phyloP scores from a whole-genome alignment of 2,888 invertebrate genomes.

The Scaptomyza tumidula region DNA sequence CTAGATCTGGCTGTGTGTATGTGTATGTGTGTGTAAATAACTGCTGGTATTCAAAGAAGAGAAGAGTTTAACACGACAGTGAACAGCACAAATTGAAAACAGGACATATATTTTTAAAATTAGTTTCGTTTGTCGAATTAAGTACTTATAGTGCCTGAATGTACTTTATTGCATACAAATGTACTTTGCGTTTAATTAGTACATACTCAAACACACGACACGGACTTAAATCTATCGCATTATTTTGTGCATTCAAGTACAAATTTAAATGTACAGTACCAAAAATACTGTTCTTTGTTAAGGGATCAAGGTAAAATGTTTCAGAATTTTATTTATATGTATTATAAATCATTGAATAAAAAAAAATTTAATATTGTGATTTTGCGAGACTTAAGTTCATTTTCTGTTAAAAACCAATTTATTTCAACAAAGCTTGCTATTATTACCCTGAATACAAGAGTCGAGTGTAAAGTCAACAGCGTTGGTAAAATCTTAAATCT shows the following conservation, averaged over 20 bases:
- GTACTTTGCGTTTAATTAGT: not conserved
- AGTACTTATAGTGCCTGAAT: not conserved
- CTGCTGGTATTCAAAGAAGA: conserved; percentile 18
- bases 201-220: not conserved
- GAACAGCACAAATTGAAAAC: not conserved
- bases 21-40: conserved; percentile 13
- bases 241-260: not conserved
- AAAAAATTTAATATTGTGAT: too few species aligned
- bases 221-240: not conserved
- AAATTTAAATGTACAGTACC: too few species aligned
- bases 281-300: too few species aligned
- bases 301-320: too few species aligned
- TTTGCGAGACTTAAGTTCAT: not conserved
- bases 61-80: conserved; percentile 1
- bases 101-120: not conserved
- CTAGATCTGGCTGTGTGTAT: conserved; percentile 7
- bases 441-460: not conserved
- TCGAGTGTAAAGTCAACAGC: too few species aligned
- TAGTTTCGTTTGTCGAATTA: not conserved
- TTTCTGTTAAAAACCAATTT: not conserved
- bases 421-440: not conserved
- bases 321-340: too few species aligned
- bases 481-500: not conserved
- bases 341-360: too few species aligned
- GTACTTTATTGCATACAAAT: not conserved